Evolutionary conservation across 2,797 vertebrate genomes (phyloP).

Genomic region (Pagetopsis macropterus): DNA sequence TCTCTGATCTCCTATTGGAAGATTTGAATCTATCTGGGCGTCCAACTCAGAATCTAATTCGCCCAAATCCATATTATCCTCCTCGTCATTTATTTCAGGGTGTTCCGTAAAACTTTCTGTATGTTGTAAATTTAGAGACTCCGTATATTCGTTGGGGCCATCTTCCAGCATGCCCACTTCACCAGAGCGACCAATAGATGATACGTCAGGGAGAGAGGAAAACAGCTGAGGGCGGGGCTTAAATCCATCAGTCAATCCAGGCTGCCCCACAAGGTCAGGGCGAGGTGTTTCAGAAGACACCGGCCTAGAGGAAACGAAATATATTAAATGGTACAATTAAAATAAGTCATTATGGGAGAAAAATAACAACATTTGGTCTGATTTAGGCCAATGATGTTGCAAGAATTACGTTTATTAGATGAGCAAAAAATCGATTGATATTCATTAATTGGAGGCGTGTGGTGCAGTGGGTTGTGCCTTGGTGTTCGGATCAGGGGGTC

Average conservation of each 20-base stretch:
- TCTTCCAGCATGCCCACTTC: constrained; percentile 34
- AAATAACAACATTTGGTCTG: not conserved
- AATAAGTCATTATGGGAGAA: not conserved
- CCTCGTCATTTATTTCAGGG: constrained; percentile 9
- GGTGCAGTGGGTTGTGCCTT: no score
- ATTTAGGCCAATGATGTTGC: not conserved
- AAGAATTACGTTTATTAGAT: constrained; percentile 7
- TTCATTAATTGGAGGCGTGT: not conserved
- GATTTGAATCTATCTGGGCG: constrained; percentile 24
- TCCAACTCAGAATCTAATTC: constrained; percentile 63
- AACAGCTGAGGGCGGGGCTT: constrained; percentile 60
- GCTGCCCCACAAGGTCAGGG: constrained; percentile 80
- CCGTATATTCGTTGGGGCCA: constrained; percentile 43
- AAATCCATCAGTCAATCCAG: constrained; percentile 44
- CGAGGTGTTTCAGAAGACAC: constrained; percentile 49
- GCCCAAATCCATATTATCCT: constrained; percentile 47
- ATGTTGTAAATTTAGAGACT: constrained; percentile 56
- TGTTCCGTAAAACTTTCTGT: constrained; percentile 7
- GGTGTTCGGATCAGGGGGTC: no score
- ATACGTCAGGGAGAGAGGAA: constrained; percentile 83
- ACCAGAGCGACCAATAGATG: constrained; percentile 59
- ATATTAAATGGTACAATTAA: not conserved
- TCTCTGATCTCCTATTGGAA: constrained; percentile 34
- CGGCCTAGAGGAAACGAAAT: constrained; percentile 50
- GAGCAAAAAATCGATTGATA: not conserved